These are phyloP conservation scores for Drosophila fuyamai DNA, from an alignment of 1,140 invertebrate species.

Conservation along the genomic window DNA sequence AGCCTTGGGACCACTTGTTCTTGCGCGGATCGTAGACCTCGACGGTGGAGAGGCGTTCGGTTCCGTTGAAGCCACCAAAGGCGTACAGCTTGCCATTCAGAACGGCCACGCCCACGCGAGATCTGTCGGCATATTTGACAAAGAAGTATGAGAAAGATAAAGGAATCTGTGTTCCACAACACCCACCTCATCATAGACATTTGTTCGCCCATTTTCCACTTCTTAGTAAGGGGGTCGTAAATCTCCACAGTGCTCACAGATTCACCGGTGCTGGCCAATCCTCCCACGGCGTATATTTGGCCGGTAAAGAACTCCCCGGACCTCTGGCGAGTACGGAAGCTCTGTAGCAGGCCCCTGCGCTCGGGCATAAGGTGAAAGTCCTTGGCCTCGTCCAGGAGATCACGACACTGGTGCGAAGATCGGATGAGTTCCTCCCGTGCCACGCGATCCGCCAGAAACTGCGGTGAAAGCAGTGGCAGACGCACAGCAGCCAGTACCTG, in stretches of 20 bases:
- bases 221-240: slow-evolving; percentile 90
- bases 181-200: slow-evolving; percentile 91
- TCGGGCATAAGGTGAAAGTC: slow-evolving; percentile 95
- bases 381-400: slow-evolving; percentile 93
- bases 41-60: slow-evolving; percentile 93
- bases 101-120: slow-evolving; percentile 94
- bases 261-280: slow-evolving; percentile 93
- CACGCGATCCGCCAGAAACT: slow-evolving; percentile 93
- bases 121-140: slow-evolving; percentile 78
- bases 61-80: slow-evolving; percentile 93
- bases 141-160: background rate
- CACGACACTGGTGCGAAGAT: slow-evolving; percentile 91
- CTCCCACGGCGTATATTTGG: slow-evolving; percentile 95
- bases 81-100: slow-evolving; percentile 90
- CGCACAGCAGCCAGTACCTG: slow-evolving; percentile 91
- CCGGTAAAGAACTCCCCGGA: slow-evolving; percentile 91
- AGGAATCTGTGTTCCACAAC: background rate
- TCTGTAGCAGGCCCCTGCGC: slow-evolving; percentile 89
- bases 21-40: slow-evolving; percentile 93
- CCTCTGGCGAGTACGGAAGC: slow-evolving; percentile 90
- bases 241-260: slow-evolving; percentile 95
- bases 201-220: slow-evolving; percentile 92
- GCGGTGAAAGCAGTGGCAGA: slow-evolving; percentile 92
- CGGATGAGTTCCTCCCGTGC: slow-evolving; percentile 93
- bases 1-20: slow-evolving; percentile 91